Conservation (phyloP, 2,113 vertebrate species). For the Alces alces region DNA sequence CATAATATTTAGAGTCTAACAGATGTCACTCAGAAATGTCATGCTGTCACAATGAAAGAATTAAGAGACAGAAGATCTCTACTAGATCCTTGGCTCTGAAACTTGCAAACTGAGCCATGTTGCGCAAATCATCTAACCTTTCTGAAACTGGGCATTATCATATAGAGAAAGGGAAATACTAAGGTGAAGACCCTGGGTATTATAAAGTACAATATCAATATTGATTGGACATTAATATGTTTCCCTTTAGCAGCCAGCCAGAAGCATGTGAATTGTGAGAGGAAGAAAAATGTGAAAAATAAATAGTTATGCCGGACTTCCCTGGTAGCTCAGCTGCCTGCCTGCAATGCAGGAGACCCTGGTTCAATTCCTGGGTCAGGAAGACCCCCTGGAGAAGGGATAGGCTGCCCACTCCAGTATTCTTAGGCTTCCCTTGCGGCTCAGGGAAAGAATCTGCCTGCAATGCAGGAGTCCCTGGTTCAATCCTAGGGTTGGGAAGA, state of each 20-base stretch:
- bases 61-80: neutral
- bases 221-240: neutral
- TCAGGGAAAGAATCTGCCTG: neutral
- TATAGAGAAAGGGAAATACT: neutral
- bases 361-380: neutral
- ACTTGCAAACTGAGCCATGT: neutral
- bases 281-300: neutral
- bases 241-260: neutral
- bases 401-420: neutral
- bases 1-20: neutral
- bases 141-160: neutral
- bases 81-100: neutral
- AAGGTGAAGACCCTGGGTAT: neutral
- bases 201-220: neutral
- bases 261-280: neutral
- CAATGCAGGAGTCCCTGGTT: neutral
- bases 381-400: neutral
- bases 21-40: neutral
- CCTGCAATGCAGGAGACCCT: neutral
- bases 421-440: neutral
- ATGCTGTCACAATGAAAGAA: neutral
- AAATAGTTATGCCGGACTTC: neutral
- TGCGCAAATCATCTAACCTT: neutral
- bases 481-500: no score
- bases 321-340: neutral